A percentile compares a stretch with the other conserved stretches of the same genome.
Evolutionary conservation across 1,140 invertebrate genomes (phyloP).

Genomic region (Trichogramma pretiosum): DNA sequence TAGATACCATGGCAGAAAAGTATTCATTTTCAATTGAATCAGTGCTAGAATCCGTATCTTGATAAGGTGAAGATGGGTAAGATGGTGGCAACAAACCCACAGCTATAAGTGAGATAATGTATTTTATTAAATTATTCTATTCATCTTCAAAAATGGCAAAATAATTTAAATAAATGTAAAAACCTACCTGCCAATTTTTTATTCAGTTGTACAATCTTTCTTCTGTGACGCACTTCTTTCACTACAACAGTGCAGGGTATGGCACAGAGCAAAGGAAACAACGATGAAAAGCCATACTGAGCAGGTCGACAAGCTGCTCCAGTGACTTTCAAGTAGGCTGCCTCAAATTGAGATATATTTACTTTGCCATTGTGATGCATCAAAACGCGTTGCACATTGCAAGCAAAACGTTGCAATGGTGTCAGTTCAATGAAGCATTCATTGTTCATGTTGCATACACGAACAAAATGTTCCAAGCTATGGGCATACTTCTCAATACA

Average conservation of each 20-base stretch:
- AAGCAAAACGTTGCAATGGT: slow-evolving; percentile 50
- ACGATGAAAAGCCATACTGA: slow-evolving; percentile 49
- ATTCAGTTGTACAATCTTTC: slow-evolving; percentile 38
- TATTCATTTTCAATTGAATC: slow-evolving; percentile 37
- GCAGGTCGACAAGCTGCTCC: slow-evolving; percentile 48
- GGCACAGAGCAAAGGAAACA: slow-evolving; percentile 46
- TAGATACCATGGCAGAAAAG: slow-evolving; percentile 22
- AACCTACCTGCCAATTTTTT: slow-evolving; percentile 37
- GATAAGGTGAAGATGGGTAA: slow-evolving; percentile 23
- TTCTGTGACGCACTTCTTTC: slow-evolving; percentile 37
- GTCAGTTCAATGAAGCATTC: slow-evolving; percentile 47
- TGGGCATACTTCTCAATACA: slow-evolving; percentile 43
- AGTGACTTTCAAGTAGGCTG: slow-evolving; percentile 47
- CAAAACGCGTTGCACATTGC: slow-evolving; percentile 51
- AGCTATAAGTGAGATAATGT: slow-evolving; percentile 20
- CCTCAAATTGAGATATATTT: slow-evolving; percentile 48
- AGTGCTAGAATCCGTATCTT: slow-evolving; percentile 38
- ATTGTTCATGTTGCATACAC: slow-evolving; percentile 39
- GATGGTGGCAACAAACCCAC: slow-evolving; percentile 34
- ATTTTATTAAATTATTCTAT: too few species aligned
- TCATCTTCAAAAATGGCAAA: not conserved
- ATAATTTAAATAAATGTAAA: not conserved
- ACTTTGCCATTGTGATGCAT: slow-evolving; percentile 47
- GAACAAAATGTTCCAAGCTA: slow-evolving; percentile 44
- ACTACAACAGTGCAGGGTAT: slow-evolving; percentile 50